Base-by-base conservation (phyloP, 2,888 invertebrate genomes). In the Plagiodera versicolora region DNA sequence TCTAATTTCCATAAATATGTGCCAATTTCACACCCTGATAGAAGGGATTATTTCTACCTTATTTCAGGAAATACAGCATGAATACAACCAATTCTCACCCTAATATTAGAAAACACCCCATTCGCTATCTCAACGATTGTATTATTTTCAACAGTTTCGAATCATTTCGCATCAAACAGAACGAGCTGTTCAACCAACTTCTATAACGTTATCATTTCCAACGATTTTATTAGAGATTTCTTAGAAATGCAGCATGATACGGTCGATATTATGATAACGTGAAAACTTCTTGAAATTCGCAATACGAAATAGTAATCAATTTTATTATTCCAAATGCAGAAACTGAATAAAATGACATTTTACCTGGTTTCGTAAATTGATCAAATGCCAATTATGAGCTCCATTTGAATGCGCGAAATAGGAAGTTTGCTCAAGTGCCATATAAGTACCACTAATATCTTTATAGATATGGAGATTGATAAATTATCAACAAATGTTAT, bases 51-150 rank as follows among this genome's bases (percentile, higher is more conserved):
- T 71, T 67, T 65, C 71, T 70, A 74, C 77, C 76, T 75, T 73
- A 76, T 75, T 74, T 72, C 69, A 70, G 72, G 70, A 74, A 73
- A 75, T 72, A 72, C 72, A 74, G 69, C 66, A 72, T 69, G 71
- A 70, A 75, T 73, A 73, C 67, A 65, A 70, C 70, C 70, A 71
- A 72, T 68, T 67, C 65, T 63, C 71, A 70, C 71, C 67, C 70
- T 57, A 64, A 48, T 58, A 57, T 53, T 64, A 59, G 59, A 64
- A 59, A 64, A 63, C 60, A 58, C 62, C 63, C 66, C 56, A 64
- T 57, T 65, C 59, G 53, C 54, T 48, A 28, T 44, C 20, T 53
- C 24, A 9, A 9, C 53, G 24, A 51, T 39, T 18, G 62, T 55
- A 55, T 51, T 65, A 60, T 60, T 60, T 61, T 54, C 45, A 54